Percentiles rank a stretch among this genome's conserved stretches.
phyloP scores from a whole-genome alignment of 1,140 invertebrate species.

The Drosophila azteca region DNA sequence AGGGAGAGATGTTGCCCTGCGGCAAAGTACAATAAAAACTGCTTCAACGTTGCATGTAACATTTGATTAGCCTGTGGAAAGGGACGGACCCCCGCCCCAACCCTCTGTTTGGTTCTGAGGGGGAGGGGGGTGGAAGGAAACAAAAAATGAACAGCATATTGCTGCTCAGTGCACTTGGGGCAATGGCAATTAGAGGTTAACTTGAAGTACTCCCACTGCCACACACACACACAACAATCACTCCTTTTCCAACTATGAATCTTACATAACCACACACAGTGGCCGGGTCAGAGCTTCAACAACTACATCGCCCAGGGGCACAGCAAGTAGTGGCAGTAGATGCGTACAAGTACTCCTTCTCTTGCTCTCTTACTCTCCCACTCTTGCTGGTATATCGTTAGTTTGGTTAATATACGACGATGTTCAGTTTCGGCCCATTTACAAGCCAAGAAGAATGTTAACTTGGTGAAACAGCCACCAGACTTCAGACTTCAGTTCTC shows the following conservation, averaged over 20 bases:
- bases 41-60: constrained; percentile 67
- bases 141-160: constrained; percentile 58
- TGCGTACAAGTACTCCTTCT: not conserved
- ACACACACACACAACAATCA: not conserved
- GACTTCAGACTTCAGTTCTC: not conserved
- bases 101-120: not conserved
- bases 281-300: not conserved
- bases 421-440: constrained; percentile 42
- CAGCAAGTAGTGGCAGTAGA: constrained; percentile 1
- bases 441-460: constrained; percentile 47
- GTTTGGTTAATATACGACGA: constrained; percentile 62
- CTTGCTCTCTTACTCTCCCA: too few relatives aligned
- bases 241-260: constrained; percentile 19
- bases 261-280: constrained; percentile 35
- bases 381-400: constrained; percentile 47
- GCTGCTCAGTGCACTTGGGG: constrained; percentile 66
- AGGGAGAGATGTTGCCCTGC: constrained; percentile 38
- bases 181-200: constrained; percentile 73
- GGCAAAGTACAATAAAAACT: constrained; percentile 76
- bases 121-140: not conserved
- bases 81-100: not conserved
- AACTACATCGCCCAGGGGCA: not conserved
- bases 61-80: constrained; percentile 72
- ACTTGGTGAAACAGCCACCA: constrained; percentile 41
- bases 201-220: constrained; percentile 43